These are phyloP conservation scores for Hyaena hyaena DNA, from an alignment of 2,113 vertebrate genomes.

Conservation along the genomic window DNA sequence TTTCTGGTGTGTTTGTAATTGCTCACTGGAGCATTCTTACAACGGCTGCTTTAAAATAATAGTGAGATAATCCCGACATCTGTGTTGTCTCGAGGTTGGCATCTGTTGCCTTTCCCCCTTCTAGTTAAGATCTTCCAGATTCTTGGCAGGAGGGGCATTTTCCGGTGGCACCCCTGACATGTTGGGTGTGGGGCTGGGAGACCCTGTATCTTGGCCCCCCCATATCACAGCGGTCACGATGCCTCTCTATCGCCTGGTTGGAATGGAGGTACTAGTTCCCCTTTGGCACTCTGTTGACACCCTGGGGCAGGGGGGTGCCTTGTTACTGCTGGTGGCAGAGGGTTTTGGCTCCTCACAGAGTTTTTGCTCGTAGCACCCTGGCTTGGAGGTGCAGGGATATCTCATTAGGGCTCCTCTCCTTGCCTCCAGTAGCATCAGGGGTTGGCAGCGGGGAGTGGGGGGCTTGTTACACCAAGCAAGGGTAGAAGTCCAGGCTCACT, in stretches of 20 bases:
- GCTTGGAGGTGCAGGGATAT: background rate
- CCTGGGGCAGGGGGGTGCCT: background rate
- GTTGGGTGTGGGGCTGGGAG: background rate
- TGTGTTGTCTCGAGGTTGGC: background rate
- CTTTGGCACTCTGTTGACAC: background rate
- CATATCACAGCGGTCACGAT: background rate
- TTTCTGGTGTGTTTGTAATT: background rate
- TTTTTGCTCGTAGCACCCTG: background rate
- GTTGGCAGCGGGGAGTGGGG: too few relatives aligned
- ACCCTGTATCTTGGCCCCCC: background rate
- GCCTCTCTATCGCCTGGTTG: background rate
- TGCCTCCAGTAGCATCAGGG: background rate
- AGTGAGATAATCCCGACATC: background rate
- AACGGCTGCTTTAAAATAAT: background rate
- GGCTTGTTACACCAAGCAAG: background rate
- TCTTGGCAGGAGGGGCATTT: background rate
- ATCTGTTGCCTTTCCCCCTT: background rate
- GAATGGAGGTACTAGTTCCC: background rate
- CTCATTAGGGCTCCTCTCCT: background rate
- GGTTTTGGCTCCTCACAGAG: background rate
- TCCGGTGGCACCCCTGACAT: background rate
- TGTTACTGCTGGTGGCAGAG: fast-evolving
- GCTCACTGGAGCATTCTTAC: background rate
- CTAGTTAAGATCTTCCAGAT: background rate
- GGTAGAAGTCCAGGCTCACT: background rate